Base-by-base conservation (phyloP, 2,797 vertebrate species). In the Rhabdomys pumilio region DNA sequence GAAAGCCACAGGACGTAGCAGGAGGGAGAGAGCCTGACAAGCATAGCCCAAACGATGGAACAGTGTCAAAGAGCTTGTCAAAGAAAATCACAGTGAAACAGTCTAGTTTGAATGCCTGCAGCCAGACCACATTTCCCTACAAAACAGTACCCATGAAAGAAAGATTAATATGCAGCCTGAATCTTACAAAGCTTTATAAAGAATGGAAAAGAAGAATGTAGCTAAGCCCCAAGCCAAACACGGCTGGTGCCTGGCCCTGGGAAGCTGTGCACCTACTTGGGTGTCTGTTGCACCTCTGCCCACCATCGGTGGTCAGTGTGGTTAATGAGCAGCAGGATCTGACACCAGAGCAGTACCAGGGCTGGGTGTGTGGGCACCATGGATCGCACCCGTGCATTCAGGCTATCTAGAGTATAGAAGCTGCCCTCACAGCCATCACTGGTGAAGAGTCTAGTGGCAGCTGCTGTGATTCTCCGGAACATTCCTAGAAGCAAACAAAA, bases 281-380 rank as follows among this genome's bases (percentile, higher is more conserved):
- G 99, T 0, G 99, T 99, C 98, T 99, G 99, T 98, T 99, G 99
- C 93, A 99, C 99, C 98, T 99, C 99, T 3, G 99, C 98, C 99
- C 99, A 99, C 99, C 99, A 99, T 92, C 98, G 99, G 98, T 99
- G 99, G 98, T 99, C 99, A 22, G 99, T 99, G 96, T 99, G 99
- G 98, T 99, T 99, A 98, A 99, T 99, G 41, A 99, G 99, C 80
- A 99, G 99, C 29, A 99, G 99, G 91, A 99, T 99, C 97, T 99
- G 99, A 97, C 99, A 99, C 99, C 99, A 99, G 34, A 99, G 99
- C 38, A 99, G 99, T 97, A 99, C 99, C 89, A 99, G 98, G 19
- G 99, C 99, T 7, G 99, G 99, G 96, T 99, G 99, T 0, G 99
- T 99, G 97, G 99, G 99, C 98, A 99, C 99, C 98, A 99, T 99